Base-by-base conservation (phyloP, 2,113 vertebrate genomes). In the Halichoerus grypus region DNA sequence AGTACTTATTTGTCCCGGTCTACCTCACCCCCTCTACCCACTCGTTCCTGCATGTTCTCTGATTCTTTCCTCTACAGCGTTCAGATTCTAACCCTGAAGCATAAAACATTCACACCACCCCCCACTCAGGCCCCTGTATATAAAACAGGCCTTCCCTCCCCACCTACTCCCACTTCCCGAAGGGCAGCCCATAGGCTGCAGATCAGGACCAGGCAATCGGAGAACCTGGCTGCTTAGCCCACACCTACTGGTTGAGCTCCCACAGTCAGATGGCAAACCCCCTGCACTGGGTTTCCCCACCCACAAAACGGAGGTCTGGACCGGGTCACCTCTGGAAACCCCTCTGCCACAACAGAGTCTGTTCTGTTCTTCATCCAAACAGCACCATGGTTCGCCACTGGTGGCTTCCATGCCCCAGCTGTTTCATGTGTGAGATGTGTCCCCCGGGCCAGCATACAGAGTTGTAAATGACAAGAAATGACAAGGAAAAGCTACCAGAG, bases 391-490 rank as follows among this genome's bases (percentile, higher is more conserved):
- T 28, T 61, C 42, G 42, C 61, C 51, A 15, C 16, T 82, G 57
- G 53, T 18, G 15, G 0, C 57, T 83, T 82, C 84, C 91, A 39
- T 21, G 84, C 67, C 9, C 31, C 33, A 49, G 28, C 63, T 46
- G 39, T n/a, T 74, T 65, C 53, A 33, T 31, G 69, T n/a, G 63
- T n/a, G 33, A 71, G 57, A 89, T 86, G 26, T 59, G 26, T 51
- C 61, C 83, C 0, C 51, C 0, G 0, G 24, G 24, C 36, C 65
- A 81, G 79, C 24, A 67, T 0, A 0, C 74, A 91, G 59, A 63
- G 93, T 49, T 88, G 84, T 80, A 92, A 97, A 94, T 0, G 1
- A 83, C 31, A 39, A 51, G 6, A 92, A 97, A 93, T 0, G 0
- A 81, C 28, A 36, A 46, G 5, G 95, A 39, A 55, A 18, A 97